Conservation (phyloP, 2,888 invertebrate species). For the Sarcophaga variegata region DNA sequence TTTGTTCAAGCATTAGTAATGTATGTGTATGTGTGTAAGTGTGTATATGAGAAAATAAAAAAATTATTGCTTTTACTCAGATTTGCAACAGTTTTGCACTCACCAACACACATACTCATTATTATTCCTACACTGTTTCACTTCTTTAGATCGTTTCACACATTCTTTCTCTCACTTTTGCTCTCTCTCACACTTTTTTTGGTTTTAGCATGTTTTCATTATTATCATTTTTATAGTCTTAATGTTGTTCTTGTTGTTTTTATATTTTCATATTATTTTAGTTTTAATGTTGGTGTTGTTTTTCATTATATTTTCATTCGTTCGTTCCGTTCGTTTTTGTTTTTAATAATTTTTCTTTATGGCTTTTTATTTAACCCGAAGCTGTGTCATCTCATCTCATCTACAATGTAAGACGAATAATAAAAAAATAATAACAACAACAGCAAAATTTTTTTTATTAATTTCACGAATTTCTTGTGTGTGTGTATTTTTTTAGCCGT, state of each 20-base stretch:
- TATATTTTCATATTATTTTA: neutral
- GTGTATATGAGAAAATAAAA: neutral
- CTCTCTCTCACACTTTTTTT: no score
- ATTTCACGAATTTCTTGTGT: conserved; percentile 36
- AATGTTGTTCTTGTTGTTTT: conserved; percentile 14
- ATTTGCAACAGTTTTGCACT: conserved; percentile 65
- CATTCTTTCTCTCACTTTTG: neutral
- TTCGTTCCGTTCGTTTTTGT: conserved; percentile 25
- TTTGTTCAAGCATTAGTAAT: neutral
- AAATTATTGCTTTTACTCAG: conserved; percentile 32
- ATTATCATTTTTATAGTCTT: conserved; percentile 51
- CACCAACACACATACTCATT: neutral
- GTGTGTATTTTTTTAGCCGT: neutral
- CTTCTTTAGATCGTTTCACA: no score
- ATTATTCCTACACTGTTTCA: no score
- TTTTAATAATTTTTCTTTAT: conserved; percentile 44
- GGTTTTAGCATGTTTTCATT: conserved; percentile 14
- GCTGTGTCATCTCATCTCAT: conserved; percentile 37
- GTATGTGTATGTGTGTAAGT: neutral
- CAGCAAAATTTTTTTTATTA: conserved; percentile 28
- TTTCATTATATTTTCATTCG: no score
- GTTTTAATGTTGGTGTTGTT: neutral
- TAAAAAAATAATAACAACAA: conserved; percentile 23
- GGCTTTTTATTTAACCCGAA: conserved; percentile 61
- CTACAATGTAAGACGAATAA: neutral